phyloP scores from a whole-genome alignment of 2,113 vertebrate species.

The Podarcis cretensis region DNA sequence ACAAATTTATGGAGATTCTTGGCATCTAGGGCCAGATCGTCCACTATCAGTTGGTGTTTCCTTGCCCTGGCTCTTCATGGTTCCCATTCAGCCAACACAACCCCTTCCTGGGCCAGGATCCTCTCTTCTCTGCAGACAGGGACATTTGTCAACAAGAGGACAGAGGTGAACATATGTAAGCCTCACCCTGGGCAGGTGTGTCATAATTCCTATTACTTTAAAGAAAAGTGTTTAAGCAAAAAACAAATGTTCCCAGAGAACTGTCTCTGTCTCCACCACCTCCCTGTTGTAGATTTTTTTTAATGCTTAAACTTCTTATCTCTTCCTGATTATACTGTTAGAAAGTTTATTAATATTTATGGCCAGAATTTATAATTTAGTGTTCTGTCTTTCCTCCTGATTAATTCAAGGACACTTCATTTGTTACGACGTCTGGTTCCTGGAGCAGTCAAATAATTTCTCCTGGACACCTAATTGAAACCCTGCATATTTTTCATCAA shows the following conservation, averaged over 20 bases:
- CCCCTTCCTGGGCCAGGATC: background rate
- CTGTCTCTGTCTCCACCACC: slow-evolving; percentile 33
- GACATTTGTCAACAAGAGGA: background rate
- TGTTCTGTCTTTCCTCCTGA: slow-evolving; percentile 78
- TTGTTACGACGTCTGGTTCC: slow-evolving; percentile 70
- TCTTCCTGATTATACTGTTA: slow-evolving; percentile 77
- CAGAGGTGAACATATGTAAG: background rate
- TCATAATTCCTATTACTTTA: slow-evolving; percentile 59
- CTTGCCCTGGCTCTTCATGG: no score
- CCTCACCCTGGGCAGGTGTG: background rate
- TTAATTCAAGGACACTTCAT: slow-evolving; percentile 84
- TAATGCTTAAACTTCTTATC: slow-evolving; percentile 78
- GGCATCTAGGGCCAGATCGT: no score
- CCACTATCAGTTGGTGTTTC: background rate
- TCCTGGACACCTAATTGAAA: slow-evolving; percentile 69
- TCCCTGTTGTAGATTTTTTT: slow-evolving; percentile 65
- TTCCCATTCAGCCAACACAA: background rate
- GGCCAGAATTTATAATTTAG: slow-evolving; percentile 81
- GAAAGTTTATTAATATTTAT: slow-evolving; percentile 83
- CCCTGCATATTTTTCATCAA: slow-evolving; percentile 71
- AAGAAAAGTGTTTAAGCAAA: slow-evolving; percentile 60
- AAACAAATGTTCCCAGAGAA: slow-evolving; percentile 65
- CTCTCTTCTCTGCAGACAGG: no score
- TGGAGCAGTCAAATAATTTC: slow-evolving; percentile 71
- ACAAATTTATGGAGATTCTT: no score